These are phyloP conservation scores for Melozone crissalis DNA, from an alignment of 2,113 vertebrate species.

Conservation along the genomic window DNA sequence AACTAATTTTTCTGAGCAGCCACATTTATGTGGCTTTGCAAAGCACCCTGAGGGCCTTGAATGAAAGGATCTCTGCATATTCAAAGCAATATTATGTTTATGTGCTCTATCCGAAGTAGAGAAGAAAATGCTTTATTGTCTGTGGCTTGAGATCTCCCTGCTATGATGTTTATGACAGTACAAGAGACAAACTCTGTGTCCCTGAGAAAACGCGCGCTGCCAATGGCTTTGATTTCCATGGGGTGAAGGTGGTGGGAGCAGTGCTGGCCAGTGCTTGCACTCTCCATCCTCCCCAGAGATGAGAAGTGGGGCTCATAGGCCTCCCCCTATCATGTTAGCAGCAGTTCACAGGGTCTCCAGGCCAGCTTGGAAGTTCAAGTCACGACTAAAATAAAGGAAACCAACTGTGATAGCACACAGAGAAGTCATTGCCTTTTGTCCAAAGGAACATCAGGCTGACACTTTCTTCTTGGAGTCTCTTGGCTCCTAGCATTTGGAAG, in stretches of 20 bases:
- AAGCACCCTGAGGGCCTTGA: neutral
- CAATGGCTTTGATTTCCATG: neutral
- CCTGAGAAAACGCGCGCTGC: neutral
- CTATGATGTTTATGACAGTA: neutral
- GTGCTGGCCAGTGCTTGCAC: neutral
- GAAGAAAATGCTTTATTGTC: neutral
- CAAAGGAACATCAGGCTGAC: neutral
- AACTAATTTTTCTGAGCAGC: neutral
- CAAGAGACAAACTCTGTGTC: neutral
- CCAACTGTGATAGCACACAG: neutral
- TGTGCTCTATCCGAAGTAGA: neutral
- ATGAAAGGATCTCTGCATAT: neutral
- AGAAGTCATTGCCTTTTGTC: neutral
- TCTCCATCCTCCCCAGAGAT: neutral
- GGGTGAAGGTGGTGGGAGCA: neutral
- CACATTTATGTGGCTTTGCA: neutral
- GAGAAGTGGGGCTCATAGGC: neutral
- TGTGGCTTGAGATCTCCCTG: neutral
- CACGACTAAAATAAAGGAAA: neutral
- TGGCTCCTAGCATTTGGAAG: slow-evolving; percentile 34
- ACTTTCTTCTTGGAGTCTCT: neutral
- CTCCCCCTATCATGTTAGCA: neutral
- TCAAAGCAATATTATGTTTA: neutral
- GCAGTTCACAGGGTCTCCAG: neutral
- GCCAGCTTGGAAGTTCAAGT: neutral